Evolutionary conservation across 2,797 vertebrate species (phyloP).

Genomic region (Melanotaenia maccullochi): DNA sequence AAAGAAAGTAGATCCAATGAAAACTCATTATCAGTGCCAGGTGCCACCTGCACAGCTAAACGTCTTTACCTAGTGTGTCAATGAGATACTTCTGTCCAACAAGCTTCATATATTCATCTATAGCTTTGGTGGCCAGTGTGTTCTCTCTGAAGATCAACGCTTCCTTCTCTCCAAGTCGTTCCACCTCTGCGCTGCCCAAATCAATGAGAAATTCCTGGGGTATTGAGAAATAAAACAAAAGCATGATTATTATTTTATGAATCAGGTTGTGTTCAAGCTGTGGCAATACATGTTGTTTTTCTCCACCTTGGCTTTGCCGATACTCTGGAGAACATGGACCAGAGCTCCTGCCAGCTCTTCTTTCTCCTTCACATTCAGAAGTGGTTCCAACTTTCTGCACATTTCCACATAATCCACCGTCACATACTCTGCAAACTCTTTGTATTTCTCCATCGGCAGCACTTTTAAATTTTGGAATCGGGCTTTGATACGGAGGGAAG

Average conservation of each 20-base stretch:
- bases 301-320: constrained; percentile 92
- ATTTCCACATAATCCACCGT: constrained; percentile 89
- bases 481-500: constrained; percentile 86
- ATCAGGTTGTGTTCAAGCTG: not conserved
- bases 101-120: constrained; percentile 98
- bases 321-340: constrained; percentile 91
- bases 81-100: constrained; percentile 95
- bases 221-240: constrained; percentile 1
- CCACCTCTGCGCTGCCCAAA: constrained; percentile 89
- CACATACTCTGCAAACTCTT: constrained; percentile 94
- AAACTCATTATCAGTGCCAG: not conserved
- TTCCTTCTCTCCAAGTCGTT: constrained; percentile 91
- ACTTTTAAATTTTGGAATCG: constrained; percentile 89
- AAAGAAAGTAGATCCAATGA: constrained; percentile 1
- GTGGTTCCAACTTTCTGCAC: constrained; percentile 87
- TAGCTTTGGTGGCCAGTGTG: constrained; percentile 95
- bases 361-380: constrained; percentile 89
- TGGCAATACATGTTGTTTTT: not conserved
- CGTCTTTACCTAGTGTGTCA: constrained; percentile 86
- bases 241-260: not conserved
- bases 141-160: constrained; percentile 95
- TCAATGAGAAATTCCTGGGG: constrained; percentile 91
- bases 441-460: constrained; percentile 92
- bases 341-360: constrained; percentile 91
- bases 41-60: not conserved